Conservation (phyloP, 1,140 invertebrate species). For the Oreohelix idahoensis region DNA sequence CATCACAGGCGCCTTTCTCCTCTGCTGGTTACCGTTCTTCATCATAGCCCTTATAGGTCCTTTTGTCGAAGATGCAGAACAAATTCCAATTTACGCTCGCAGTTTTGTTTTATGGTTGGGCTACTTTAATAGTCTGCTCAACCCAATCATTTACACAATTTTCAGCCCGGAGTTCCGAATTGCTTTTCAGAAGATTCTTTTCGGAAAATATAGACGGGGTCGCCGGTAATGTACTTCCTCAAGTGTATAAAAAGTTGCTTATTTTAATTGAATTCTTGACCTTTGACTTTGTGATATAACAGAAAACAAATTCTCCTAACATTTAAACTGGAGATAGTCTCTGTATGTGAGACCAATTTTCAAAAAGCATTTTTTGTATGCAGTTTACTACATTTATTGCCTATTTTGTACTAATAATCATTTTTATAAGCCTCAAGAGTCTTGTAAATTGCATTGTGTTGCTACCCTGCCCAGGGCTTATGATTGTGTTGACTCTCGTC, state of each 20-base stretch:
- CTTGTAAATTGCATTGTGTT: too few species aligned
- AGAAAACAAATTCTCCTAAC: too few species aligned
- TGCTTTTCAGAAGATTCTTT: constrained; percentile 71
- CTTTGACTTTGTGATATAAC: background rate
- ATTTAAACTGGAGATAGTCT: too few species aligned
- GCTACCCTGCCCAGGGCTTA: too few species aligned
- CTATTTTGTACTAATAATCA: too few species aligned
- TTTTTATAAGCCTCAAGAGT: too few species aligned
- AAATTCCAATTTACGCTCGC: constrained; percentile 68
- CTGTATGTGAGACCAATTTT: too few species aligned
- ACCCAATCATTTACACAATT: constrained; percentile 73
- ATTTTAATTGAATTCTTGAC: background rate
- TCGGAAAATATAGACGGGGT: constrained; percentile 64
- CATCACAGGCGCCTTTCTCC: constrained; percentile 72
- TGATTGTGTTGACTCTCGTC: too few species aligned
- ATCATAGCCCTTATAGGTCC: constrained; percentile 67
- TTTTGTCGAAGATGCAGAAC: constrained; percentile 54
- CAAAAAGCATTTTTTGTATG: too few species aligned
- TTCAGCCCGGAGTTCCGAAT: constrained; percentile 72
- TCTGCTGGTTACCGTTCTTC: constrained; percentile 74
- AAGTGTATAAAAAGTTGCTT: background rate
- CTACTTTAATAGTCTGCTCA: constrained; percentile 71
- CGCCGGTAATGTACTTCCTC: constrained; percentile 25
- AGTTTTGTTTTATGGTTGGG: constrained; percentile 72
- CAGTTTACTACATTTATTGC: too few species aligned